Evolutionary conservation across 2,888 invertebrate genomes (phyloP), one percentile per base, ranked within the genome.

Genomic region (Bibio marci): DNA sequence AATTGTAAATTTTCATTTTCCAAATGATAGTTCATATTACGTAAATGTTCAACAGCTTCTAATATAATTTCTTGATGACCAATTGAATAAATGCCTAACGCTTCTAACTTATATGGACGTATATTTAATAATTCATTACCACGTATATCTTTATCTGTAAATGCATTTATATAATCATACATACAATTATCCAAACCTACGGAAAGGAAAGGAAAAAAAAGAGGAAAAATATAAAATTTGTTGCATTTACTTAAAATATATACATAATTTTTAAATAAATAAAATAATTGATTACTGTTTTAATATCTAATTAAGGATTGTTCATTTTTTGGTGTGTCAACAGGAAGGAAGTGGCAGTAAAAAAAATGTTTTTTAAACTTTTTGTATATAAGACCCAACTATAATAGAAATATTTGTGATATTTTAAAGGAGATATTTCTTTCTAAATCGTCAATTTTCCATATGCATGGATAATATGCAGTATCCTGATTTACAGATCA

Each of bases 11-110:
- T 94, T 64, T 95, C 94, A 48, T 83, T 76, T 45, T 87, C 82
- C 52, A 88, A 64, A 56, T 87, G 87, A 65, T 86, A 91, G 58
- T 92, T 87, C 64, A 92, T 83, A 63, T 87, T 82, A 49, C 83
- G 67, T 35, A 95, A 69, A 49, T 88, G 80, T 51, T 90, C 88
- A 12, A 94, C 83, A 37, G 90, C 91, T 60, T 92, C 91, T 34
- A 95, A 67, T 45, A 95, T 75, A 39, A 91, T 73, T 58, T 92
- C 92, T 59, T 94, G 91, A 58, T 94, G 92, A 10, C 94, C 94
- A 45, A 95, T 74, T 55, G 81, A 78, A 44, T 68, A 66, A 53
- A 95, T 78, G 17, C 88, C 86, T 39, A 94, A 69, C 56, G 81
- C 76, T 54, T 87, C 82, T 45, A 95, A 70, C 63, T 91, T 90